A percentile compares a stretch with the other conserved stretches of the same genome.
phyloP scores from a whole-genome alignment of 2,797 vertebrate species.

The Sebastolobus alascanus region DNA sequence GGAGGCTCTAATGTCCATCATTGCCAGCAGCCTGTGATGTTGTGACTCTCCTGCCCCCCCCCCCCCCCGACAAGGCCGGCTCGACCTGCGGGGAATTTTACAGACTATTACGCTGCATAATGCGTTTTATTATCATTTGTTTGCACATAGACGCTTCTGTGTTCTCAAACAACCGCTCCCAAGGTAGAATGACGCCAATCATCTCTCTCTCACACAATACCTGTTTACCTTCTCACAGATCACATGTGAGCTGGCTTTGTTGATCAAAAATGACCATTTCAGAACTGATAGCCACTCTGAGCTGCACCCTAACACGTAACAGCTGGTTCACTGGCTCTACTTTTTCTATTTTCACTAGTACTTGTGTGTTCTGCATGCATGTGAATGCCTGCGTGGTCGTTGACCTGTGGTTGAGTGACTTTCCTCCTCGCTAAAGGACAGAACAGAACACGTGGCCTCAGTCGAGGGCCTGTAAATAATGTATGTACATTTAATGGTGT shows the following conservation, averaged over 20 bases:
- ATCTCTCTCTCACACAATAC: slow-evolving; percentile 12
- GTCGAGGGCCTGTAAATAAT: slow-evolving; percentile 72
- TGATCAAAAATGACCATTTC: slow-evolving; percentile 19
- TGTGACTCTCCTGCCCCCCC: slow-evolving; percentile 53
- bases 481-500: slow-evolving; percentile 65
- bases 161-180: slow-evolving; percentile 59
- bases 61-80: slow-evolving; percentile 53
- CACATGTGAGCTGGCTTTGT: slow-evolving; percentile 14
- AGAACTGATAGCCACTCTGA: background rate
- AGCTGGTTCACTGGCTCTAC: slow-evolving; percentile 27
- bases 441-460: slow-evolving; percentile 33
- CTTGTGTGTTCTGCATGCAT: slow-evolving; percentile 22
- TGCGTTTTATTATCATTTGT: slow-evolving; percentile 70
- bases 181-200: slow-evolving; percentile 42
- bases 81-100: slow-evolving; percentile 49
- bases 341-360: background rate
- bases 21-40: slow-evolving; percentile 66
- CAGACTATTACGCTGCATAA: slow-evolving; percentile 59
- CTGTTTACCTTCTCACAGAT: slow-evolving; percentile 7
- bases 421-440: slow-evolving; percentile 34
- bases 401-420: slow-evolving; percentile 50
- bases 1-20: slow-evolving; percentile 63
- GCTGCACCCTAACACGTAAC: background rate
- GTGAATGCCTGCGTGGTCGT: slow-evolving; percentile 24
- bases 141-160: slow-evolving; percentile 54